Evolutionary conservation across 1,140 invertebrate species (phyloP).

Genomic region (Leptinotarsa lineolata): DNA sequence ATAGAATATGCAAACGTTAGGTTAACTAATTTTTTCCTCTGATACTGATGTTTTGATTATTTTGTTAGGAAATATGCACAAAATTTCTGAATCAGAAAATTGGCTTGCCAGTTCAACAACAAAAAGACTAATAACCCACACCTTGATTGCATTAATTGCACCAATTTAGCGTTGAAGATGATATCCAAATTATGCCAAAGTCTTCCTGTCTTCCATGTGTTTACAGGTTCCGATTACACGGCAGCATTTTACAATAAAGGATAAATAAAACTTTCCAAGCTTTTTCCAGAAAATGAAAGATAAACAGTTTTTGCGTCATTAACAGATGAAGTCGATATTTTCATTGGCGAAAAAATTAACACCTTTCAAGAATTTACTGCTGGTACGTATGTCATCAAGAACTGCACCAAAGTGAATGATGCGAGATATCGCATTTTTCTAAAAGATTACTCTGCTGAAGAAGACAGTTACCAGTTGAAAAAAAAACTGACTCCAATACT

Average conservation of each 20-base stretch:
- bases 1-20: no score
- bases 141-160: constrained; percentile 44
- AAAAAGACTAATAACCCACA: constrained; percentile 29
- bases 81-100: constrained; percentile 40
- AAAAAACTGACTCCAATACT: no score
- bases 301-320: constrained; percentile 48
- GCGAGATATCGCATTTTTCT: no score
- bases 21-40: no score
- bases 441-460: no score
- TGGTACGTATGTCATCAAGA: no score
- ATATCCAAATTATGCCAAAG: constrained; percentile 33
- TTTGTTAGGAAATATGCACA: constrained; percentile 37
- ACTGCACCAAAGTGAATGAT: no score
- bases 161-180: constrained; percentile 45
- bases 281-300: constrained; percentile 48
- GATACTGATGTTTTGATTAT: constrained; percentile 42
- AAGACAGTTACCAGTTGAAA: no score
- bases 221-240: constrained; percentile 51
- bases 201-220: constrained; percentile 51
- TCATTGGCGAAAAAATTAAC: constrained; percentile 27
- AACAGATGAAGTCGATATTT: constrained; percentile 28
- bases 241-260: constrained; percentile 52
- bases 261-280: constrained; percentile 49
- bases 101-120: constrained; percentile 42
- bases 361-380: constrained; percentile 23